phyloP scores from a whole-genome alignment of 2,888 invertebrate genomes.

The Zhuqinia jingwanae region DNA sequence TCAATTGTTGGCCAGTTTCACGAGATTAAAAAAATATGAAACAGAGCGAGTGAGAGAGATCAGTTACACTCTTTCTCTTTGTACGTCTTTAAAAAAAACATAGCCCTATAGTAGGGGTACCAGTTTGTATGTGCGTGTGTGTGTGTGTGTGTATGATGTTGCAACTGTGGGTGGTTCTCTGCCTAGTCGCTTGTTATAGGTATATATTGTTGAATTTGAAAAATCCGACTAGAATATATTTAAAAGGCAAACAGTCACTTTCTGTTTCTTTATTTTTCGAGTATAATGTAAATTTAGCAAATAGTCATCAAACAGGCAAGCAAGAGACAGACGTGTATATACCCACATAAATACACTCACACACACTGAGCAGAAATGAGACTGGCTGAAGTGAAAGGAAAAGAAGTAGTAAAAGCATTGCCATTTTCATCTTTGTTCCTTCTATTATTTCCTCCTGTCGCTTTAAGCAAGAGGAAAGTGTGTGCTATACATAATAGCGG shows the following conservation, averaged over 20 bases:
- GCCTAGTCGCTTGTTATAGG: not conserved
- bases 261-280: not conserved
- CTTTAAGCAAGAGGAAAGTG: not conserved
- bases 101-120: too few species aligned
- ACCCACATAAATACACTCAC: too few species aligned
- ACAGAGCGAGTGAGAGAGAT: not conserved
- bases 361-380: too few species aligned
- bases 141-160: too few species aligned
- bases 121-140: too few species aligned
- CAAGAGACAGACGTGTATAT: too few species aligned
- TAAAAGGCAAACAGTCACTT: constrained; percentile 2
- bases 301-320: constrained; percentile 10
- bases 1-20: constrained; percentile 36
- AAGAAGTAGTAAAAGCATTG: not conserved
- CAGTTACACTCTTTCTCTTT: not conserved
- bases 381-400: not conserved
- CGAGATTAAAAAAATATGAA: not conserved
- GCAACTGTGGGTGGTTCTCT: not conserved
- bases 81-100: too few species aligned
- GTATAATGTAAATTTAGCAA: constrained; percentile 12
- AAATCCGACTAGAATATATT: not conserved
- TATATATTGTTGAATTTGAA: not conserved
- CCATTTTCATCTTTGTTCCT: constrained; percentile 30
- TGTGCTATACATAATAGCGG: not conserved
- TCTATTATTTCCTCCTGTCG: not conserved